A percentile compares a stretch with the other conserved stretches of the same genome.
phyloP scores from a whole-genome alignment of 2,888 invertebrate genomes.

The Nycteola revayana region DNA sequence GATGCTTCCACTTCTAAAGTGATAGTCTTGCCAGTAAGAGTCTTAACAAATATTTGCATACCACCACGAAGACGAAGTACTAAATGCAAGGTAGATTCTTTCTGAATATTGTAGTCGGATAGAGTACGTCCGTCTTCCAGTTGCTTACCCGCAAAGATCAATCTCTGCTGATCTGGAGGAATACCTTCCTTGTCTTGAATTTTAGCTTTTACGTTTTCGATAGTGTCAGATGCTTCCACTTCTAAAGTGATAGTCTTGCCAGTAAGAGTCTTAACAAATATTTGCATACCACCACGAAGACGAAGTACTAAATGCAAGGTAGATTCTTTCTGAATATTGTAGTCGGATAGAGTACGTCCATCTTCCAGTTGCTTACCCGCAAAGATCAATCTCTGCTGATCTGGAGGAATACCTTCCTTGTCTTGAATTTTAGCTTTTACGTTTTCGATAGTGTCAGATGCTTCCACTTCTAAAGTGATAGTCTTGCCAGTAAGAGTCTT shows the following conservation, averaged over 20 bases:
- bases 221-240: conserved; percentile 46
- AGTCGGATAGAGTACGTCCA: conserved; percentile 36
- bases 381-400: conserved; percentile 45
- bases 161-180: conserved; percentile 45
- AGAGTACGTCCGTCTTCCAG: conserved; percentile 43
- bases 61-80: conserved; percentile 41
- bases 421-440: conserved; percentile 34
- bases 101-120: conserved; percentile 43
- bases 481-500: conserved; percentile 40
- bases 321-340: conserved; percentile 44
- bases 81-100: conserved; percentile 49
- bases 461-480: conserved; percentile 34
- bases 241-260: conserved; percentile 43
- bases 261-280: conserved; percentile 39
- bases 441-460: conserved; percentile 33
- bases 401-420: conserved; percentile 43
- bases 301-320: conserved; percentile 38
- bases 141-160: conserved; percentile 50
- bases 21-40: conserved; percentile 26
- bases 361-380: conserved; percentile 44
- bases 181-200: conserved; percentile 48
- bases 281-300: conserved; percentile 43
- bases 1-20: conserved; percentile 22
- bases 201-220: conserved; percentile 48
- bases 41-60: conserved; percentile 45